Conservation (phyloP, 2,113 vertebrate genomes). For the Falco punctatus region DNA sequence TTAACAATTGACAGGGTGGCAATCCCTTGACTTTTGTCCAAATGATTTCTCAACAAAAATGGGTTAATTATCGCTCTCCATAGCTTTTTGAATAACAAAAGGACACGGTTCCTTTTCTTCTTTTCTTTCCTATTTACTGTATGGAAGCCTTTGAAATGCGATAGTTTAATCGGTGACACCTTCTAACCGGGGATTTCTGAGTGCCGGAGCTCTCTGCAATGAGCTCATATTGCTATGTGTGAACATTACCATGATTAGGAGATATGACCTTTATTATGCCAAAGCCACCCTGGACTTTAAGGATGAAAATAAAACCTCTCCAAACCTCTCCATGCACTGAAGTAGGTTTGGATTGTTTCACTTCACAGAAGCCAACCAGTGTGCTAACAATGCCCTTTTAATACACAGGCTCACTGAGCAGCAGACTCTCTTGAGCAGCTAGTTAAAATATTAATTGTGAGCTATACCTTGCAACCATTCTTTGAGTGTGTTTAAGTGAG, state of each 20-base stretch:
- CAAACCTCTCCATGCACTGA: slow-evolving; percentile 69
- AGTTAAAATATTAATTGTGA: slow-evolving; percentile 62
- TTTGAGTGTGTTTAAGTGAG: background rate
- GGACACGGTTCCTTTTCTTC: slow-evolving; percentile 90
- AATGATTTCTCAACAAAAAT: slow-evolving; percentile 90
- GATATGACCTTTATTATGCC: slow-evolving; percentile 81
- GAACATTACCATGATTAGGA: slow-evolving; percentile 79
- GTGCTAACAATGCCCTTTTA: slow-evolving; percentile 66
- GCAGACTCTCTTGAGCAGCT: slow-evolving; percentile 42
- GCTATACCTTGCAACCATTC: background rate
- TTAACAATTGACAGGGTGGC: slow-evolving; percentile 85
- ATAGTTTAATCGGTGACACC: slow-evolving; percentile 85
- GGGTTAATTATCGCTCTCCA: slow-evolving; percentile 92
- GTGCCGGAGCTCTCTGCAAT: slow-evolving; percentile 74
- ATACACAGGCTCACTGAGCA: slow-evolving; percentile 30
- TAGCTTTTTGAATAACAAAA: slow-evolving; percentile 92
- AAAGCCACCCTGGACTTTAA: slow-evolving; percentile 80
- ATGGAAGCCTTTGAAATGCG: slow-evolving; percentile 84
- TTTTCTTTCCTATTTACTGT: slow-evolving; percentile 86
- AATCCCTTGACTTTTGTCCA: slow-evolving; percentile 85
- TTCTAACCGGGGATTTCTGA: slow-evolving; percentile 80
- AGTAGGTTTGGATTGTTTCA: slow-evolving; percentile 78
- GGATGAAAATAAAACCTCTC: slow-evolving; percentile 75
- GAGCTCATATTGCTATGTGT: slow-evolving; percentile 82
- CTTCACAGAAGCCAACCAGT: slow-evolving; percentile 73